phyloP scores from a whole-genome alignment of 2,888 invertebrate genomes.

The Diploptera punctata region DNA sequence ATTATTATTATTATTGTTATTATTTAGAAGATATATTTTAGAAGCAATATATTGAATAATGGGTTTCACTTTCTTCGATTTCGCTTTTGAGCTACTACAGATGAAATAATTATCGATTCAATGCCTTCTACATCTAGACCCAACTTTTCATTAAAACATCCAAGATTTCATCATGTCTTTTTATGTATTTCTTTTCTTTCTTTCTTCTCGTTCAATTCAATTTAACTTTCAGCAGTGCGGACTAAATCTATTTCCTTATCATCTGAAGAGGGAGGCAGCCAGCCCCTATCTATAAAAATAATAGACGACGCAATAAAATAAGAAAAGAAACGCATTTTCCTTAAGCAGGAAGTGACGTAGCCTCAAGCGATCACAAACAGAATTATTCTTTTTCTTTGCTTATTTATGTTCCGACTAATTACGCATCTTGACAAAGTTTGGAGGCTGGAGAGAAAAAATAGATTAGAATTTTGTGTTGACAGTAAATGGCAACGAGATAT shows the following conservation, averaged over 20 bases:
- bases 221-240: neutral
- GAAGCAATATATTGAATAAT: too few relatives aligned
- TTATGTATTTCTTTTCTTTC: too few relatives aligned
- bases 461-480: conserved; percentile 2
- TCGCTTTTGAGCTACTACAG: too few relatives aligned
- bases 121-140: too few relatives aligned
- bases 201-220: neutral
- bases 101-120: too few relatives aligned
- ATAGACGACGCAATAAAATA: neutral
- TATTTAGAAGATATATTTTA: too few relatives aligned
- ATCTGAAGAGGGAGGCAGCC: neutral
- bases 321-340: neutral
- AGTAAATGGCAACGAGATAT: neutral
- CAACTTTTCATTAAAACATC: too few relatives aligned
- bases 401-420: neutral
- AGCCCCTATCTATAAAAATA: neutral
- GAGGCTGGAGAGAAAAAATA: neutral
- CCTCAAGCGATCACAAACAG: neutral
- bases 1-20: too few relatives aligned
- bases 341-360: neutral
- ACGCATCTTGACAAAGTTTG: neutral
- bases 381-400: neutral
- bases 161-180: too few relatives aligned
- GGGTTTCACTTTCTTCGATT: too few relatives aligned
- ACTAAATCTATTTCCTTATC: conserved; percentile 2